Base-by-base conservation (phyloP, 2,888 invertebrate species). In the Cataglyphis altisquamis region DNA sequence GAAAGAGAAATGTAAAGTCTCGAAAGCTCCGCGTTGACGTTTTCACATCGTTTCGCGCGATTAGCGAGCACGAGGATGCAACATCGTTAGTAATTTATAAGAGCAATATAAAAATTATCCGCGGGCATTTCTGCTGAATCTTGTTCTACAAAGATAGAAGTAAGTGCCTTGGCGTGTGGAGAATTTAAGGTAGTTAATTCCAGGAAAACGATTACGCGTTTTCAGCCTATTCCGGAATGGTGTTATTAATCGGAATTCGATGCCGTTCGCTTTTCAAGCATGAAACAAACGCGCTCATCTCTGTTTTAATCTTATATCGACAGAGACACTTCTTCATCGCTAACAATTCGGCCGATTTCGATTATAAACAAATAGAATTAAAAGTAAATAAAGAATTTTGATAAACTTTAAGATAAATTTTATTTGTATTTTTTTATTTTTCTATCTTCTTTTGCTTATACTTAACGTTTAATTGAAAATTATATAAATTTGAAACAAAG, bases 111-210 rank as follows among this genome's bases (percentile, higher is more conserved):
- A 89, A 90, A 88, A 88, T 87, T 85, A 81, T 84, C 84, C 62
- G 60, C 83, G 82, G 80, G 83, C 87, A 72, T 81, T 82, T 83
- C 67, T 73, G 83, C 57, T 62, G 80, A 78, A 75, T 60, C 41
- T 75, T 64, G 52, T 85, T 81, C 77, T 64, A 67, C 62, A 63
- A 57, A 66, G 66, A 72, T 45, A 82, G 73, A 78, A 78, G 70
- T 60, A 39, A 74, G 64, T 73, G 78, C 60, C 75, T 78, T 57
- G 84, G 83, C 62, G 68, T 68, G 84, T 73, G 84, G 84, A 88
- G 89, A 88, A 89, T 90, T 91, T 88, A 88, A 91, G 91, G 84
- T 85, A 86, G 88, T 89, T 91, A 90, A 92, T 91, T 91, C 67
- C 84, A 84, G 73, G 67, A 83, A 84, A 89, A 85, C 87, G 84